Evolutionary conservation across 2,888 invertebrate species (phyloP).

Genomic region (Chymomyza caudatula): DNA sequence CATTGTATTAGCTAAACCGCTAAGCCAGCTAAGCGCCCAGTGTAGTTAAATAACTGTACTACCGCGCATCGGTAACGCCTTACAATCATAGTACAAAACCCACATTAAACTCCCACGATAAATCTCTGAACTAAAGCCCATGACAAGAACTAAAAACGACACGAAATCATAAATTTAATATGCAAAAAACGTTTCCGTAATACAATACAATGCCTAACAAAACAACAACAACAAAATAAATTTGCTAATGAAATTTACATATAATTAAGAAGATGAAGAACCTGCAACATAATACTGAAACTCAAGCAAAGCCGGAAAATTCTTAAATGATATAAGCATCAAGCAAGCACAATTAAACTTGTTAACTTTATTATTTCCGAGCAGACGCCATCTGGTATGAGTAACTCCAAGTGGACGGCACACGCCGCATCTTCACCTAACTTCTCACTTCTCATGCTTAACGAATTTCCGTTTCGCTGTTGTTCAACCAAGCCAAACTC

Average conservation of each 20-base stretch:
- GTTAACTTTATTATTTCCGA: not conserved
- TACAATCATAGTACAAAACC: not conserved
- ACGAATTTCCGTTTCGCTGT: not conserved
- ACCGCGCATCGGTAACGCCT: not conserved
- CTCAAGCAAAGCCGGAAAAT: slow-evolving; percentile 7
- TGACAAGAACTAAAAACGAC: slow-evolving; percentile 11
- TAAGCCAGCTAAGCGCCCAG: not conserved
- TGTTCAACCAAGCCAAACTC: not conserved
- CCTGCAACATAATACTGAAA: slow-evolving; percentile 9
- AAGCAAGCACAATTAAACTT: not conserved
- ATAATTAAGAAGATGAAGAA: slow-evolving; percentile 38
- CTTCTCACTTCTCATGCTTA: not conserved
- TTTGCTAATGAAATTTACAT: slow-evolving; percentile 52
- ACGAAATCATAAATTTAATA: slow-evolving; percentile 44
- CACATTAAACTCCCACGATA: slow-evolving; percentile 49
- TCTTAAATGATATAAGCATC: not conserved
- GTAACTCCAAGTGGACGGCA: not conserved
- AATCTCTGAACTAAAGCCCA: slow-evolving; percentile 24
- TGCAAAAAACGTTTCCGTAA: slow-evolving; percentile 57
- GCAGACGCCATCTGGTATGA: not conserved
- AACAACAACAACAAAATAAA: not conserved
- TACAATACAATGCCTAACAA: not conserved
- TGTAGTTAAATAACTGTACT: not conserved
- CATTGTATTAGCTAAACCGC: not conserved
- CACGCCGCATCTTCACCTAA: not conserved